Percentiles rank a stretch among this genome's conserved stretches.
Conservation (phyloP, 2,888 invertebrate species). For the Ochropleura plecta region DNA sequence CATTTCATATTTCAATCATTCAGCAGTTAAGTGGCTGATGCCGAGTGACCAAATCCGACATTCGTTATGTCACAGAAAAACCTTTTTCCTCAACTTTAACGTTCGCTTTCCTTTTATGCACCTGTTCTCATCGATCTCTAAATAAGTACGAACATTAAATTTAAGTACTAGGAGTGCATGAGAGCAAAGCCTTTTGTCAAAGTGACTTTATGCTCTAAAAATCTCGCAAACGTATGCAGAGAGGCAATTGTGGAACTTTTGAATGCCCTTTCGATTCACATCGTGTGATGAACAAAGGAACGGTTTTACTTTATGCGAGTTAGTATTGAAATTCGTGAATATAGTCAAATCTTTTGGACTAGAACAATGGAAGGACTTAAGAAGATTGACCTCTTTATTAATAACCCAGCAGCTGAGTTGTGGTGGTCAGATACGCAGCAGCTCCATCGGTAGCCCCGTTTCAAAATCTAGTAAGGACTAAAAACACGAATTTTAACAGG, state of each 20-base stretch:
- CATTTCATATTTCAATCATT: neutral
- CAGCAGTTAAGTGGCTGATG: neutral
- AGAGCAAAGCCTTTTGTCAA: constrained; percentile 24
- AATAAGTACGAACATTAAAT: constrained; percentile 11
- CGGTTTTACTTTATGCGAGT: constrained; percentile 1
- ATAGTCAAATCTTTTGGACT: neutral
- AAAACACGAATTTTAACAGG: no score
- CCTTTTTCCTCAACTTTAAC: neutral
- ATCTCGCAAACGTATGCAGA: constrained; percentile 30
- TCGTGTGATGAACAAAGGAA: constrained; percentile 27
- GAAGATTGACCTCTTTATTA: neutral
- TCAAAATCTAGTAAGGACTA: no score
- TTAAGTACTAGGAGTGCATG: constrained; percentile 5
- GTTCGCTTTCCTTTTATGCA: neutral
- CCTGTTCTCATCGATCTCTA: constrained; percentile 8
- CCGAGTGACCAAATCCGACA: neutral
- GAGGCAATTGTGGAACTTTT: constrained; percentile 31
- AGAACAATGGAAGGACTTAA: neutral
- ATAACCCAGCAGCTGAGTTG: neutral
- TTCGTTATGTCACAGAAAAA: neutral
- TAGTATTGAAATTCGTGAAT: neutral
- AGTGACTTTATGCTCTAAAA: constrained; percentile 37
- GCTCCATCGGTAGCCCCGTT: no score
- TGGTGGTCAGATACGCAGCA: neutral
- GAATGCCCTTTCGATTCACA: constrained; percentile 25